phyloP scores from a whole-genome alignment of 1,140 invertebrate species.

The Polypedilum pembai region DNA sequence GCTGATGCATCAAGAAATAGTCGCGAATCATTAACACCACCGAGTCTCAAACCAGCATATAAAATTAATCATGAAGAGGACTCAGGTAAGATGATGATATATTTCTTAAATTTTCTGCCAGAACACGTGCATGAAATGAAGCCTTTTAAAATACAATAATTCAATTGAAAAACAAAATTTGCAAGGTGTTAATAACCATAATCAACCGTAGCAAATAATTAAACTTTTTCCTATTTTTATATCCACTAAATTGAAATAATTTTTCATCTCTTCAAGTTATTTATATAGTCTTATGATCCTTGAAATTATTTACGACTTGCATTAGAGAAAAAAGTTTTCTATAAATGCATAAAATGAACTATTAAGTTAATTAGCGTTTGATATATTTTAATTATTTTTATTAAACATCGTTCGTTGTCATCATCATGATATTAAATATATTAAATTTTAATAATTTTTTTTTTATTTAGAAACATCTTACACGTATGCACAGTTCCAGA shows the following conservation, averaged over 20 bases:
- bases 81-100: neutral
- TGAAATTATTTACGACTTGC: neutral
- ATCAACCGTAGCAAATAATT: slow-evolving; percentile 33
- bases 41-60: slow-evolving; percentile 42
- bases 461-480: slow-evolving; percentile 42
- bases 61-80: slow-evolving; percentile 40
- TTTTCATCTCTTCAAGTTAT: neutral
- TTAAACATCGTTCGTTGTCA: slow-evolving; percentile 28
- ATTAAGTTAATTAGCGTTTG: slow-evolving; percentile 22
- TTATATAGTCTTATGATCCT: neutral
- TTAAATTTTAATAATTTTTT: slow-evolving; percentile 13
- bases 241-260: too few relatives aligned
- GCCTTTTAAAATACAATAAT: neutral
- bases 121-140: neutral
- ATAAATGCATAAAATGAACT: neutral
- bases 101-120: neutral
- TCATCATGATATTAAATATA: neutral
- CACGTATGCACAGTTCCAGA: slow-evolving; percentile 57
- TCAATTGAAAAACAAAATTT: neutral
- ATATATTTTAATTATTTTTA: neutral
- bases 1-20: slow-evolving; percentile 28
- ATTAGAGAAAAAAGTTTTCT: neutral
- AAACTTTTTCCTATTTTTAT: neutral
- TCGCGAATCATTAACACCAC: slow-evolving; percentile 41
- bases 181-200: neutral